phyloP scores from a whole-genome alignment of 2,797 vertebrate genomes.

The Sus cebifrons region DNA sequence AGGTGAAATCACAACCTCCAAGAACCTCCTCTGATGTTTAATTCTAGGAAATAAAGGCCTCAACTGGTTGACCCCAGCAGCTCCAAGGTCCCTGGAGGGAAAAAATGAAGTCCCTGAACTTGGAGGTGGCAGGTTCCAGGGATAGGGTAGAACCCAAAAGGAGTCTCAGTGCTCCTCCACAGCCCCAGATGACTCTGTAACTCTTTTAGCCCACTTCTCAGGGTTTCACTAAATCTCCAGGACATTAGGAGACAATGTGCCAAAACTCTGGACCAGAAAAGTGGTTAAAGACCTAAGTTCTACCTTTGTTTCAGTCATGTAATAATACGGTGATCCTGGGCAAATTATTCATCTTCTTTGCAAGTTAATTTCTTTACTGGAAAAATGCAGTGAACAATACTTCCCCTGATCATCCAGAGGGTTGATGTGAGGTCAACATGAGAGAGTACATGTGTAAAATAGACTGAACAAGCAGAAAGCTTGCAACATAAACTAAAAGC shows the following conservation, averaged over 20 bases:
- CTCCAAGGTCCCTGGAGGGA: not conserved
- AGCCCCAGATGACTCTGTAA: not conserved
- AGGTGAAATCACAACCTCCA: not conserved
- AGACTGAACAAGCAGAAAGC: not conserved
- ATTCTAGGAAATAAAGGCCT: not conserved
- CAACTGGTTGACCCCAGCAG: not conserved
- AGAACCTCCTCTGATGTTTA: not conserved
- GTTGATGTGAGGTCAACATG: not conserved
- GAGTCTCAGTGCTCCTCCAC: not conserved
- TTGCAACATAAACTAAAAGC: not conserved
- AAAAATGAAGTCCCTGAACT: not conserved
- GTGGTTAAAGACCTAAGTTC: not conserved
- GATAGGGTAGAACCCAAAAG: not conserved
- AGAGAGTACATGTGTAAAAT: not conserved
- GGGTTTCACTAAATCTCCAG: conserved; percentile 5
- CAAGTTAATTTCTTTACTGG: not conserved
- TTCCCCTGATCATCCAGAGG: not conserved
- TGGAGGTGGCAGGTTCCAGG: too few relatives aligned
- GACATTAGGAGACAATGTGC: not conserved
- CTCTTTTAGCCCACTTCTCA: not conserved
- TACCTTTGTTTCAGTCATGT: not conserved
- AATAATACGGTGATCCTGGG: not conserved
- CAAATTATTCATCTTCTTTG: not conserved
- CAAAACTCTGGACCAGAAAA: not conserved
- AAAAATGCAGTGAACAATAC: not conserved